phyloP scores from a whole-genome alignment of 37 sponge, comb jelly and placozoan species.

The Trichoplax adhaerens region DNA sequence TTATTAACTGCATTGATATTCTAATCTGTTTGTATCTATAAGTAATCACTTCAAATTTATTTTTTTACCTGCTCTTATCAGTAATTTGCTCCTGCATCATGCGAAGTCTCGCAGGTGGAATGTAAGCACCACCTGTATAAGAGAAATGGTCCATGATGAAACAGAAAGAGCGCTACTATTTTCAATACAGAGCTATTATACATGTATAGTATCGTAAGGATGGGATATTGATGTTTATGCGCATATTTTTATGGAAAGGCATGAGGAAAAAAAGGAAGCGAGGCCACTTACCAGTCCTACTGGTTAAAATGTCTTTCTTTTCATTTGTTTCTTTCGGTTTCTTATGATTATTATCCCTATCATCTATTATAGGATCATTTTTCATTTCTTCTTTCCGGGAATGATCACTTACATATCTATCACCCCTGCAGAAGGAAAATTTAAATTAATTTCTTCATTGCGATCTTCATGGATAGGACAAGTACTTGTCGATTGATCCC shows the following conservation, averaged over 20 bases:
- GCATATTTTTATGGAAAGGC: background rate
- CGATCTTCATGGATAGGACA: too few species aligned
- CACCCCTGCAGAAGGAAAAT: background rate
- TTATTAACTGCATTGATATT: background rate
- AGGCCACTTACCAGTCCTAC: background rate
- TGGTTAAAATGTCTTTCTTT: background rate
- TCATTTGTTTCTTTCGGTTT: background rate
- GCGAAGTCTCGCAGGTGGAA: conserved; percentile 77
- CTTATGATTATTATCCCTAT: background rate
- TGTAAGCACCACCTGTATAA: conserved; percentile 76
- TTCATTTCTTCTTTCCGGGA: conserved; percentile 11
- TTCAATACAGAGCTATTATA: background rate
- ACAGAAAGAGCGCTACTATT: too few species aligned
- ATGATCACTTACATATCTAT: background rate
- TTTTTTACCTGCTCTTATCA: conserved; percentile 65
- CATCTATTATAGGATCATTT: conserved; percentile 1
- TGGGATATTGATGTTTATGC: too few species aligned
- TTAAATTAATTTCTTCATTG: too few species aligned
- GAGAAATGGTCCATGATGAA: background rate
- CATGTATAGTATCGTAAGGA: background rate
- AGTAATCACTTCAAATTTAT: background rate
- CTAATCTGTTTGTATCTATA: background rate
- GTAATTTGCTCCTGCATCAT: conserved; percentile 82
- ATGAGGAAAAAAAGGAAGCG: background rate
- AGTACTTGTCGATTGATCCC: too few species aligned